Percentiles rank a stretch among this genome's conserved stretches.
phyloP scores from a whole-genome alignment of 2,113 vertebrate species.

The Dunckerocampus dactyliophorus region DNA sequence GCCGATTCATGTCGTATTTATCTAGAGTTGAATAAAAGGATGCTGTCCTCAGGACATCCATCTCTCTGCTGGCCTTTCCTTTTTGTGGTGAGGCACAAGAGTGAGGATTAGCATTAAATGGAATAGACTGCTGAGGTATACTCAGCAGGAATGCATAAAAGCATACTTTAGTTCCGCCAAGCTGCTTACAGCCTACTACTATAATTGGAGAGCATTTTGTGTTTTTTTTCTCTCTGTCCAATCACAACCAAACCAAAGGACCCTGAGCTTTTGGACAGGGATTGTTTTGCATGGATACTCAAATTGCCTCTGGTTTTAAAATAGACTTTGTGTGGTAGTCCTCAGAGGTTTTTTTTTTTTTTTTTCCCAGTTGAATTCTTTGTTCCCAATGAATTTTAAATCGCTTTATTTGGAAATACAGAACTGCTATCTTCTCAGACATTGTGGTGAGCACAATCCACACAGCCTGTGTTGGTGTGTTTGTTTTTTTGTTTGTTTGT shows the following conservation, averaged over 20 bases:
- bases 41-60: conserved; percentile 55
- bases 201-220: conserved; percentile 11
- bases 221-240: conserved; percentile 6
- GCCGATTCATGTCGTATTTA: conserved; percentile 63
- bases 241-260: neutral
- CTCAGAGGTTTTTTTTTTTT: neutral
- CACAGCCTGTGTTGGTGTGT: neutral
- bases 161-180: conserved; percentile 42
- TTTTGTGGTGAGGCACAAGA: conserved; percentile 34
- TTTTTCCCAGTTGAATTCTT: neutral
- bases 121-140: conserved; percentile 52
- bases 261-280: conserved; percentile 1
- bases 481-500: neutral
- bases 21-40: conserved; percentile 55
- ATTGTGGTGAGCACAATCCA: neutral
- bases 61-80: conserved; percentile 48
- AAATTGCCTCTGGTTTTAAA: conserved; percentile 4
- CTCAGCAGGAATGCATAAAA: conserved; percentile 45
- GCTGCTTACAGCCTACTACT: conserved; percentile 40
- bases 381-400: neutral
- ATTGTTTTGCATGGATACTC: conserved; percentile 4
- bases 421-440: neutral
- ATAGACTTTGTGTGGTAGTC: neutral
- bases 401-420: neutral
- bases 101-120: conserved; percentile 55